A percentile compares a stretch with the other conserved stretches of the same genome.
Evolutionary conservation across 1,140 invertebrate species (phyloP).

Genomic region (Leptinotarsa undecemlineata): DNA sequence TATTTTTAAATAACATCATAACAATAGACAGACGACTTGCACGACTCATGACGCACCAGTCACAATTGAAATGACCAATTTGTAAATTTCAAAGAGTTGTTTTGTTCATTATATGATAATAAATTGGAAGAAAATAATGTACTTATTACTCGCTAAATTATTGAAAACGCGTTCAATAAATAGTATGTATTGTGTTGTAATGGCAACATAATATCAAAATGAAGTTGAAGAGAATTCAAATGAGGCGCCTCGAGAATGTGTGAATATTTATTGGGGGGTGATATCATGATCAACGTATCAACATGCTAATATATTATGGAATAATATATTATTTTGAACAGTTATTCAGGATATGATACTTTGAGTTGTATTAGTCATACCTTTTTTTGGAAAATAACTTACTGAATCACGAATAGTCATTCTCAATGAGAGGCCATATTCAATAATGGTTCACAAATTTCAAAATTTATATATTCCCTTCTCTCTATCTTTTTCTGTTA

Average conservation of each 20-base stretch:
- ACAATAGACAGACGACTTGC: too few species aligned
- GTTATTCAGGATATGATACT: too few species aligned
- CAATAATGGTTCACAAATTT: too few species aligned
- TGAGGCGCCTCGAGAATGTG: background rate
- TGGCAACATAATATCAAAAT: background rate
- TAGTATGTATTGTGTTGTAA: slow-evolving; percentile 7
- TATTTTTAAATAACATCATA: too few species aligned
- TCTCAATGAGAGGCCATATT: too few species aligned
- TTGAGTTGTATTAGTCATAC: too few species aligned
- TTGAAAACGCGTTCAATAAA: slow-evolving; percentile 10
- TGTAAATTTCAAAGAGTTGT: slow-evolving; percentile 1
- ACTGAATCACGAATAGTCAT: too few species aligned
- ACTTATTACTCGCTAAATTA: background rate
- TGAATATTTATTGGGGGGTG: background rate
- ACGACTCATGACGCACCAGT: too few species aligned
- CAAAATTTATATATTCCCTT: too few species aligned
- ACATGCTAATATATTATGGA: too few species aligned
- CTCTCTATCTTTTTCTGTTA: too few species aligned
- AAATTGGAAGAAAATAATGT: background rate
- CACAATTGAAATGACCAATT: background rate
- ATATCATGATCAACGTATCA: background rate
- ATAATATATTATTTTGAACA: background rate
- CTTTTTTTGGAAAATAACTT: too few species aligned
- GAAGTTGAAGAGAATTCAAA: background rate
- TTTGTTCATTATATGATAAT: slow-evolving; percentile 10